Base-by-base conservation (phyloP, 2,888 invertebrate genomes). In the Ypsolopha scabrella region DNA sequence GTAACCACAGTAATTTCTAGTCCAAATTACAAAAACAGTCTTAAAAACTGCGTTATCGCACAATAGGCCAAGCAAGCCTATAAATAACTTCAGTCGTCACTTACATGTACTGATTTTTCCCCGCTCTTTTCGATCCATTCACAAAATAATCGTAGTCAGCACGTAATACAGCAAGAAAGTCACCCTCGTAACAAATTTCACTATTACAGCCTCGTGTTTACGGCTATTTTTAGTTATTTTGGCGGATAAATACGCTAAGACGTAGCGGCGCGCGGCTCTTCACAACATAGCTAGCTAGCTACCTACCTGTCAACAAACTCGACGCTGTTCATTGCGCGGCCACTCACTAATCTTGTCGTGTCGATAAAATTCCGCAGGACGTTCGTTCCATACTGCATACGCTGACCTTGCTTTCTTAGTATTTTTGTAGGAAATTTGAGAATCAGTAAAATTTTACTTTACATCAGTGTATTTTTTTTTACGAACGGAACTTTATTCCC, bases 21-120 rank as follows among this genome's bases (percentile, higher is more conserved):
- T 51, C 52, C 54, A 57, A 56, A 53, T 51, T 60, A 59, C 58
- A 57, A 55, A 57, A 54, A 58, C 58, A 52, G 54, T 56, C 54
- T 56, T 53, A 59, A 68, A 71, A 71, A 71, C 65, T 64, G 64
- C 58, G 67, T 66, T 67, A 74, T 68, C 72, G 67, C 70, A 67
- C 64, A 69, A 71, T 68, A 65, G 65, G 68, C 70, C 67, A 57
- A 64, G 68, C 67, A 57, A 64, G 68, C 24, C 85, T 85, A 85
- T 70, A 80, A 83, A 85, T 85, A 85, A 81, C 72, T 66, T 56
- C 54, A 62, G 66, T 75, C 70, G 68, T 74, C 78, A 80, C 76
- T 78, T 65, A 35, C 36, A 39, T 11, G 72, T 72, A 70, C 79
- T 67, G 75, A 75, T 76, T 80, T 76, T 70, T 62, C 69, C 76